Evolutionary conservation across 2,888 invertebrate genomes (phyloP).

Genomic region (Temnothorax ravouxi): DNA sequence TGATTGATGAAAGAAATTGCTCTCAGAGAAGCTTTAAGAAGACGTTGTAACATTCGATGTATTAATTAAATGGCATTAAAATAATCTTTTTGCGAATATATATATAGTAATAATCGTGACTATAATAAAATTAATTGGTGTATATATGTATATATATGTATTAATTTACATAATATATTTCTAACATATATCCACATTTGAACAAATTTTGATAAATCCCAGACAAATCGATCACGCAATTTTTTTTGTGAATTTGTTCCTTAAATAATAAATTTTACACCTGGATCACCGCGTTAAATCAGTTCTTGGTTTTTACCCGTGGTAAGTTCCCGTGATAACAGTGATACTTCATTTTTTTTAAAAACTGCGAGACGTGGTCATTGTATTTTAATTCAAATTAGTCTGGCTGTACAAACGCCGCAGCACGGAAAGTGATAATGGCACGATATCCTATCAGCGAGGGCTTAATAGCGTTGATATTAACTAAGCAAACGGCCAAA

Average conservation of each 20-base stretch:
- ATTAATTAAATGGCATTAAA: background rate
- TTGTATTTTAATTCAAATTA: slow-evolving; percentile 68
- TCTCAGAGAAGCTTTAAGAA: background rate
- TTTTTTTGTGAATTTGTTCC: too few species aligned
- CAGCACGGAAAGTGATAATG: slow-evolving; percentile 56
- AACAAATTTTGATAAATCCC: too few species aligned
- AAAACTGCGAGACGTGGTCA: background rate
- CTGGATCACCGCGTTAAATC: background rate
- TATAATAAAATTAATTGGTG: background rate
- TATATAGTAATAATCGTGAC: too few species aligned
- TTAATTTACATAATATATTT: too few species aligned
- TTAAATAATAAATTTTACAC: background rate
- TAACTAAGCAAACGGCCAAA: slow-evolving; percentile 78
- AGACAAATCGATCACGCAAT: too few species aligned
- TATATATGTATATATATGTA: too few species aligned
- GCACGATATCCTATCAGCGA: slow-evolving; percentile 74
- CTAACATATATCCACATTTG: background rate
- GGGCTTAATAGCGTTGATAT: slow-evolving; percentile 78
- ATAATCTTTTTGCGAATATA: too few species aligned
- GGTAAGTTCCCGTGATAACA: background rate
- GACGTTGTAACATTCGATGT: background rate
- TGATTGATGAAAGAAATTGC: background rate
- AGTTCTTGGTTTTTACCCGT: background rate
- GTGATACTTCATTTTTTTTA: slow-evolving; percentile 46
- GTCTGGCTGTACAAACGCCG: slow-evolving; percentile 57